Evolutionary conservation across 2,888 invertebrate species (phyloP).

Genomic region (Andrena praecox): DNA sequence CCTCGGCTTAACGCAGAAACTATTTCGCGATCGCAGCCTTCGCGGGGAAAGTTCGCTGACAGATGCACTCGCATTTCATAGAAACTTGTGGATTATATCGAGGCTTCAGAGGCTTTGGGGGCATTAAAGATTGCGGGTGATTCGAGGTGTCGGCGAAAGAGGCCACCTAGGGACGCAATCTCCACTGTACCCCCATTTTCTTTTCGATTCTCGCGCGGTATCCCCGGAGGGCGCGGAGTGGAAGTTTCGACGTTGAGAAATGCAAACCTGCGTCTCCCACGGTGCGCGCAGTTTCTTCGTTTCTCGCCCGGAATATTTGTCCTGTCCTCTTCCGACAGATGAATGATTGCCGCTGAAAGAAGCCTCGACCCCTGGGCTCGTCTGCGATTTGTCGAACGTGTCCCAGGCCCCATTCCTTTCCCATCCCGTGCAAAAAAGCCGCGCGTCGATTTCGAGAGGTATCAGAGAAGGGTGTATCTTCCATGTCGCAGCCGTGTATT

Average conservation of each 20-base stretch:
- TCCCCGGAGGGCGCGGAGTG: constrained; percentile 62
- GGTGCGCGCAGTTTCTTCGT: constrained; percentile 40
- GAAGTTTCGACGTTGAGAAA: constrained; percentile 77
- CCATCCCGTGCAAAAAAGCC: not conserved
- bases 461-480: not conserved
- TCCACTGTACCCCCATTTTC: constrained; percentile 49
- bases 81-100: not conserved
- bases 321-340: constrained; percentile 48
- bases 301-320: constrained; percentile 60
- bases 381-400: constrained; percentile 54
- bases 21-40: too few species aligned
- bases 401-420: constrained; percentile 3
- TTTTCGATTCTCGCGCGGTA: constrained; percentile 59
- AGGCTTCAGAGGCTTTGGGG: not conserved
- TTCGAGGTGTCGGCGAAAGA: constrained; percentile 15
- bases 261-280: constrained; percentile 72
- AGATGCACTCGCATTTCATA: too few species aligned
- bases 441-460: not conserved
- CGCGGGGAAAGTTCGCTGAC: too few species aligned
- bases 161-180: constrained; percentile 45
- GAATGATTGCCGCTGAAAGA: constrained; percentile 46
- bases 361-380: constrained; percentile 13
- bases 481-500: not conserved
- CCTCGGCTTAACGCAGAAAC: not conserved
- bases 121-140: constrained; percentile 15